phyloP scores from a whole-genome alignment of 2,888 invertebrate species.

The Linnaemya vulpina region DNA sequence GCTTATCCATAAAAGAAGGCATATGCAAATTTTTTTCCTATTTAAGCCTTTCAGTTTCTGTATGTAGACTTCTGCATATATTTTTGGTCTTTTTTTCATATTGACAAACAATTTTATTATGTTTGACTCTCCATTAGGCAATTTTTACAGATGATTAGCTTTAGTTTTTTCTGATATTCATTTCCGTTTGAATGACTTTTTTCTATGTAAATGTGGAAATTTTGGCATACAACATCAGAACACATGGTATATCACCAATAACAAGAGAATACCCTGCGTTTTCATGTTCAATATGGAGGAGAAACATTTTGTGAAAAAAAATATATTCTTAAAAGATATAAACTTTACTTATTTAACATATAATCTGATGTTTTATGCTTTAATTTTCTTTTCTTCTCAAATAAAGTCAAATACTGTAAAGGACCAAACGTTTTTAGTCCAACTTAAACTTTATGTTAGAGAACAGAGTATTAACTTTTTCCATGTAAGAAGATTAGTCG shows the following conservation, averaged over 20 bases:
- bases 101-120: constrained; percentile 60
- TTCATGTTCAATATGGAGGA: background rate
- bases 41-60: background rate
- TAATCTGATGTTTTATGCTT: background rate
- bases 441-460: constrained; percentile 34
- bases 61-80: background rate
- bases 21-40: constrained; percentile 1
- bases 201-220: constrained; percentile 44
- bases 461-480: constrained; percentile 41
- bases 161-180: constrained; percentile 36
- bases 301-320: background rate
- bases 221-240: constrained; percentile 49
- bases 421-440: background rate
- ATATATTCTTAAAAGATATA: background rate
- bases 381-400: background rate
- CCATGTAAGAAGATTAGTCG: constrained; percentile 58
- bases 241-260: constrained; percentile 43
- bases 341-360: background rate
- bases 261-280: background rate
- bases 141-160: constrained; percentile 67
- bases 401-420: background rate
- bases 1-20: background rate
- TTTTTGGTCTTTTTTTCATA: constrained; percentile 12
- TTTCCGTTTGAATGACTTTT: constrained; percentile 53
- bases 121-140: constrained; percentile 69